Base-by-base conservation (phyloP, 2,113 vertebrate genomes). In the Bucco capensis region DNA sequence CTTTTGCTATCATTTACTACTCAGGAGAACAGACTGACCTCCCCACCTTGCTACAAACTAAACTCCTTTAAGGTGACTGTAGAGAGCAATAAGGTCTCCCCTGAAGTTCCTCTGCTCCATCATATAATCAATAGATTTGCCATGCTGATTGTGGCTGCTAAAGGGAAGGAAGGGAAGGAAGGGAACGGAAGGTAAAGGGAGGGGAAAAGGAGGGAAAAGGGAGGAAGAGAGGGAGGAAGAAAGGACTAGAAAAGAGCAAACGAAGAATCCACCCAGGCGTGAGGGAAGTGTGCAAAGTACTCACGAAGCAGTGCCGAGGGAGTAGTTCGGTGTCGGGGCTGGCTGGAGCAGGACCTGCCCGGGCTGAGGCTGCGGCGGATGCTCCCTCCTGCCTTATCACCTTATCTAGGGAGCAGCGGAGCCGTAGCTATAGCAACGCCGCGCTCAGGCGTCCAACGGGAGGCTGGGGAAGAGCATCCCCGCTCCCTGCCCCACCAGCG, bases 361-460 rank as follows among this genome's bases (percentile, higher is more conserved):
- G 47, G 31, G 72, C 67, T 86, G 90, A 79, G 78, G 69, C 67
- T 31, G 87, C 57, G 17, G 90, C 60, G 5, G 93, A 19, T 14
- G 74, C 82, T 86, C 58, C 79, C 24, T 57, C 90, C 71, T 16
- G 72, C 94, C 95, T 98, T 98, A 97, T 97, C 93, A 96, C 94
- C 95, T 98, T 98, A 97, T 97, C 93, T 96, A 96, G 92, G 86
- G 91, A 96, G 47, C 86, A 47, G 94, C 67, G 79, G 77, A 27
- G 72, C 77, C 1, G 97, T 97, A 77, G 84, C 96, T 95, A 93
- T 96, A 97, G 94, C 88, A 96, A 97, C 74, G 56, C 74, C 0
- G 38, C 22, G 27, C 74, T 96, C 95, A 46, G 40, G n/a, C 6
- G 22, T 85, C 74, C 86, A 86, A 71, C 38, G 35, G 40, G 25